Base-by-base conservation (phyloP, 1,140 invertebrate species). In the Lordiphosa stackelbergi region DNA sequence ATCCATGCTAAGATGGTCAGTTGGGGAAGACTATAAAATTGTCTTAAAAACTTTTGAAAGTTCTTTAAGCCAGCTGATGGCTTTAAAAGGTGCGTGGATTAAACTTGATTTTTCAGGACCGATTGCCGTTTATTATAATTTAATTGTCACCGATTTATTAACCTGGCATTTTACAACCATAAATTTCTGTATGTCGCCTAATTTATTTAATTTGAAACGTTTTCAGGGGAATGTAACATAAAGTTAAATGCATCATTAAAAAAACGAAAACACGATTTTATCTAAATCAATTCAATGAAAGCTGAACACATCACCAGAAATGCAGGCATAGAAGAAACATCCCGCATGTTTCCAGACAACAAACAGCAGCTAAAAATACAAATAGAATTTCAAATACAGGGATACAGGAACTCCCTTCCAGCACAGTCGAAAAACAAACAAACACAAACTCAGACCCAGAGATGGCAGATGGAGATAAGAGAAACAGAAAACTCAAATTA, bases 401-500 rank as follows among this genome's bases (percentile, higher is more conserved):
- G 22, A 10, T 38, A 59, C 22, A 52, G 22, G 22, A 37, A 19
- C 12, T 24, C 49, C 37, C 49, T 31, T 19, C 10, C 16, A 48
- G 3, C 46, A 31, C 10, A 22, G 22, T 37, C 37, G 37, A 40
- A 19, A 51, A 37, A 22, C 36, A 51, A 22, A 40, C 19, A 19
- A 35, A 28, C 34, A 9, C 55, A 56, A 53, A 35, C 22, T 38
- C 47, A 28, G 41, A 62, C 24, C 34, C 19, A 40, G 16, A 40
- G 62, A 54, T 54, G 49, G 42, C 58, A 68, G 68, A 43, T 51
- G 19, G 62, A 73, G 74, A 78, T 79, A 74, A 79, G 53, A 79
- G 75, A 81, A 73, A 84, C 77, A 77, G 77, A 81, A 81, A 81
- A 46, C 72, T 83, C 77, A 83, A 81, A 81, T 81, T 81, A 81